Conservation (phyloP, 2,888 invertebrate species). For the Nephrotoma guestfalica region DNA sequence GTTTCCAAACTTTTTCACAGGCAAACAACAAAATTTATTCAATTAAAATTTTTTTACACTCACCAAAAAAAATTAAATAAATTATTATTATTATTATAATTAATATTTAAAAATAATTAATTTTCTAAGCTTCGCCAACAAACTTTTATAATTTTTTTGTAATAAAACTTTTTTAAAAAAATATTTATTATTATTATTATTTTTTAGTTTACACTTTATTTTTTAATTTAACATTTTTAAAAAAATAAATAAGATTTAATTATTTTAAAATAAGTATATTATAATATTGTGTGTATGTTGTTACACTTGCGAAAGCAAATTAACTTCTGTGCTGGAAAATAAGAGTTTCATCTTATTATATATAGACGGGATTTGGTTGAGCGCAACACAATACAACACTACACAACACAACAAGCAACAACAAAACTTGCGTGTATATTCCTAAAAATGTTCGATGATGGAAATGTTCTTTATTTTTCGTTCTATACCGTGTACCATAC, state of each 20-base stretch:
- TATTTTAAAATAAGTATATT: background rate
- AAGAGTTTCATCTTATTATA: slow-evolving; percentile 1
- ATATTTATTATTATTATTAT: background rate
- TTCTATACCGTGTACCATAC: background rate
- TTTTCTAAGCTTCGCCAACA: background rate
- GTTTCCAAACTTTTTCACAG: background rate
- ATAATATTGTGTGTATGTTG: background rate
- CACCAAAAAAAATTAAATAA: background rate
- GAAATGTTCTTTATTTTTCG: background rate
- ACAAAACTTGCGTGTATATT: background rate
- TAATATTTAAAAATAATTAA: background rate
- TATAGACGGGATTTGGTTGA: background rate
- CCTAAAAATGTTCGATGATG: background rate
- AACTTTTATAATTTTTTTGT: background rate
- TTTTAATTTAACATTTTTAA: background rate
- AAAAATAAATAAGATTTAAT: background rate
- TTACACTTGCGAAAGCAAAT: background rate
- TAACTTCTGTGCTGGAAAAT: background rate
- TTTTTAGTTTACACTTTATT: background rate
- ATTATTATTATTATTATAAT: background rate
- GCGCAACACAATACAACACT: background rate
- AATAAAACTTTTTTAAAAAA: background rate
- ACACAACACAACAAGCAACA: background rate
- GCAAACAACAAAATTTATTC: background rate
- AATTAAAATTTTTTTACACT: background rate